phyloP scores from a whole-genome alignment of 1,140 invertebrate species.

The Drosophila equinoxialis region DNA sequence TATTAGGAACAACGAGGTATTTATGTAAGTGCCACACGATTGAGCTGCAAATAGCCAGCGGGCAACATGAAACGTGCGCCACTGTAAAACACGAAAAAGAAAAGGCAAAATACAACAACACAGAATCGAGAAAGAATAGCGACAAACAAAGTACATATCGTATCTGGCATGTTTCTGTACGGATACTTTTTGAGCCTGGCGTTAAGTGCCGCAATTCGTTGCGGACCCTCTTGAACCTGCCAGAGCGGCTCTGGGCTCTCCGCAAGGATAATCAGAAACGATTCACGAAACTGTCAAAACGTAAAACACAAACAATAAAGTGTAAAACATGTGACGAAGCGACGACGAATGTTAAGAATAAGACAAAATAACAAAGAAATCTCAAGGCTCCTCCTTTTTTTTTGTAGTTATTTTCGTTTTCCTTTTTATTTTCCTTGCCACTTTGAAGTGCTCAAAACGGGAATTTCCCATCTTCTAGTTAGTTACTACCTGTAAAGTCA shows the following conservation, averaged over 20 bases:
- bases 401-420: constrained; percentile 27
- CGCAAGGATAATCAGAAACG: constrained; percentile 75
- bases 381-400: constrained; percentile 28
- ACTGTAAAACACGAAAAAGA: constrained; percentile 32
- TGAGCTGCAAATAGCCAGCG: constrained; percentile 72
- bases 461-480: constrained; percentile 60
- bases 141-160: constrained; percentile 8
- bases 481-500: constrained; percentile 63
- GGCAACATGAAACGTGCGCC: constrained; percentile 74
- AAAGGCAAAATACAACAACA: not conserved
- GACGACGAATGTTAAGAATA: not conserved
- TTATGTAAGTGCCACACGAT: constrained; percentile 76
- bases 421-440: constrained; percentile 55
- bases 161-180: constrained; percentile 34
- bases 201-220: constrained; percentile 72
- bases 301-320: constrained; percentile 48
- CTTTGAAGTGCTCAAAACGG: constrained; percentile 22
- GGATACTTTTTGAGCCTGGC: constrained; percentile 50
- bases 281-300: constrained; percentile 66
- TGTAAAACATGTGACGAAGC: constrained; percentile 45
- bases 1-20: constrained; percentile 69
- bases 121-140: not conserved
- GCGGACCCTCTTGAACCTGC: constrained; percentile 53
- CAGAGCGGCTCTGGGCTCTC: constrained; percentile 43
- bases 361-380: constrained; percentile 47